Evolutionary conservation across 2,797 vertebrate species (phyloP).

Genomic region (Rhinoraja longicauda): DNA sequence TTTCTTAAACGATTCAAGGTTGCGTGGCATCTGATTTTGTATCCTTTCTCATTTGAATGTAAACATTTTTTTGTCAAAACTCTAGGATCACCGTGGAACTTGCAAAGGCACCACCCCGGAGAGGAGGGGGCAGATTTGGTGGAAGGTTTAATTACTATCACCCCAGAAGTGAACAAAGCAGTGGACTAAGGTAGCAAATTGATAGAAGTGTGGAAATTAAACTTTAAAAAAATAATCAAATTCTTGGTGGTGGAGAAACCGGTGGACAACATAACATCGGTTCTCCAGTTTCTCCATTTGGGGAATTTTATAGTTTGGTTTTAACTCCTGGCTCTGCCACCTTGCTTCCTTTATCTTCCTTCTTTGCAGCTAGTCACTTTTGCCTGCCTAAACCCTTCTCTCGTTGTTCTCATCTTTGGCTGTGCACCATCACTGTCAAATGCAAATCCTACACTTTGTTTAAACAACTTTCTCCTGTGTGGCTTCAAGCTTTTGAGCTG

Average conservation of each 20-base stretch:
- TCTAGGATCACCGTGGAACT: constrained; percentile 32
- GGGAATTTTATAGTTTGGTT: background rate
- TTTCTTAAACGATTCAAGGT: background rate
- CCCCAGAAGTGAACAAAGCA: constrained; percentile 30
- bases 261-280: no score
- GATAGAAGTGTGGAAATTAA: no score
- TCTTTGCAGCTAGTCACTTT: background rate
- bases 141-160: constrained; percentile 33
- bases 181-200: background rate
- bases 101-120: constrained; percentile 29
- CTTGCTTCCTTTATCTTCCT: background rate
- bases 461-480: no score
- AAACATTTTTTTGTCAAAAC: background rate
- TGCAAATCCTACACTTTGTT: no score
- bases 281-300: no score
- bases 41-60: background rate
- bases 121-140: constrained; percentile 33
- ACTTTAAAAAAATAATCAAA: no score
- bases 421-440: no score
- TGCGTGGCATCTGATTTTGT: background rate
- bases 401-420: background rate
- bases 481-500: no score
- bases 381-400: background rate
- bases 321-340: background rate
- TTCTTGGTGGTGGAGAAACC: no score